Evolutionary conservation across 2,888 invertebrate genomes (phyloP).

Genomic region (Rhyacophila evoluta): DNA sequence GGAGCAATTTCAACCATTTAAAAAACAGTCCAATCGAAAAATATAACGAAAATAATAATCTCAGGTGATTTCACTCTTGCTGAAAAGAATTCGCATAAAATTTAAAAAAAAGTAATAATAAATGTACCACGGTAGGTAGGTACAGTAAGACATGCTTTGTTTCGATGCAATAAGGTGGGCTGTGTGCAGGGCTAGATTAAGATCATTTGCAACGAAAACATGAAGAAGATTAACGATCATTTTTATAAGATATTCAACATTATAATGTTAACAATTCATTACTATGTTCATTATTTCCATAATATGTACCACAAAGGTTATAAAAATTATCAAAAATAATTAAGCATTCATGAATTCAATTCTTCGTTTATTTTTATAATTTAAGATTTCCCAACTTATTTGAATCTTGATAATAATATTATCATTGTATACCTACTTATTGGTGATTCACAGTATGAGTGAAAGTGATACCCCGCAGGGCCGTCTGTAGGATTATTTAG

Average conservation of each 20-base stretch:
- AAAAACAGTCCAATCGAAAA: neutral
- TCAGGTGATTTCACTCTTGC: neutral
- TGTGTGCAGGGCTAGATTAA: slow-evolving; percentile 14
- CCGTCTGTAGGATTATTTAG: neutral
- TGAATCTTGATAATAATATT: slow-evolving; percentile 9
- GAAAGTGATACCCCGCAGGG: slow-evolving; percentile 17
- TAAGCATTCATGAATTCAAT: too few species aligned
- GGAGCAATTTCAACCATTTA: neutral
- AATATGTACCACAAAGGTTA: too few species aligned
- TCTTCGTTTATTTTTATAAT: too few species aligned
- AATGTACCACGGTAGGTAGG: neutral
- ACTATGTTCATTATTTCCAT: too few species aligned
- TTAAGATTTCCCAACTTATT: neutral
- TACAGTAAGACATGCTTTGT: slow-evolving; percentile 6
- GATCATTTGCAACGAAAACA: neutral
- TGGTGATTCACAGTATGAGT: slow-evolving; percentile 24
- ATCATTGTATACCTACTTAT: slow-evolving; percentile 18
- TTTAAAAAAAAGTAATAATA: too few species aligned
- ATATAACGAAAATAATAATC: neutral
- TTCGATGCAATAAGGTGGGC: slow-evolving; percentile 22
- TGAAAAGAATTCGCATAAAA: neutral
- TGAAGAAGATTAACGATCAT: neutral
- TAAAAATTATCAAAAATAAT: too few species aligned
- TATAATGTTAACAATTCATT: too few species aligned
- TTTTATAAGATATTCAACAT: too few species aligned